Conservation (phyloP, 2,113 vertebrate genomes). For the Istiophorus platypterus region DNA sequence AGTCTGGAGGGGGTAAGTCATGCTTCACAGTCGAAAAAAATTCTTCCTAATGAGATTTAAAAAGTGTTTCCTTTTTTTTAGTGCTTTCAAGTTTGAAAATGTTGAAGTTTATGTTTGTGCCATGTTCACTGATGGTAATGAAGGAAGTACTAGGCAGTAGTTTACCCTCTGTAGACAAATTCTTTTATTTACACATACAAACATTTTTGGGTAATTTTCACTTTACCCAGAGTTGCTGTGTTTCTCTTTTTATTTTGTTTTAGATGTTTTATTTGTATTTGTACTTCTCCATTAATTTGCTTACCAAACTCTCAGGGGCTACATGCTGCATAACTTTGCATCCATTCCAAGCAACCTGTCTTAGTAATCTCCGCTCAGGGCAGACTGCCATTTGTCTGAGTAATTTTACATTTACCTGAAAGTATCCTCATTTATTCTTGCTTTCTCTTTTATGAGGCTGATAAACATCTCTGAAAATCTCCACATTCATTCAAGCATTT, state of each 20-base stretch:
- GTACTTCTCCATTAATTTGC: slow-evolving; percentile 47
- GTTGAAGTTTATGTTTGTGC: not conserved
- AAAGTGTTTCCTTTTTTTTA: too few relatives aligned
- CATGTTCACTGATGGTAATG: not conserved
- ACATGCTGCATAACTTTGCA: slow-evolving; percentile 12
- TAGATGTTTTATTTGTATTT: not conserved
- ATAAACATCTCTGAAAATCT: not conserved
- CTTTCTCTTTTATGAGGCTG: not conserved
- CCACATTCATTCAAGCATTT: not conserved
- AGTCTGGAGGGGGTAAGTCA: slow-evolving; percentile 75
- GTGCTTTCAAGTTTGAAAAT: slow-evolving; percentile 10
- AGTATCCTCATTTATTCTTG: slow-evolving; percentile 5
- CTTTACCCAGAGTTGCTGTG: not conserved
- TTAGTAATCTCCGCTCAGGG: not conserved
- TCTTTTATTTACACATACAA: not conserved
- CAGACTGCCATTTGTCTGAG: not conserved
- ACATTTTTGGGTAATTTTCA: slow-evolving; percentile 20
- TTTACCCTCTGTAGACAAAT: not conserved
- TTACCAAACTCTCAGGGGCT: not conserved
- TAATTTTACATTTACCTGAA: slow-evolving; percentile 3
- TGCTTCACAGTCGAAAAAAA: slow-evolving; percentile 37
- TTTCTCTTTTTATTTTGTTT: slow-evolving; percentile 49
- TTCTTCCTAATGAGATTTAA: slow-evolving; percentile 27
- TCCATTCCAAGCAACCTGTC: slow-evolving; percentile 25
- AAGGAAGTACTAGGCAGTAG: not conserved